phyloP scores from a whole-genome alignment of 2,113 vertebrate species.

The Solea solea region DNA sequence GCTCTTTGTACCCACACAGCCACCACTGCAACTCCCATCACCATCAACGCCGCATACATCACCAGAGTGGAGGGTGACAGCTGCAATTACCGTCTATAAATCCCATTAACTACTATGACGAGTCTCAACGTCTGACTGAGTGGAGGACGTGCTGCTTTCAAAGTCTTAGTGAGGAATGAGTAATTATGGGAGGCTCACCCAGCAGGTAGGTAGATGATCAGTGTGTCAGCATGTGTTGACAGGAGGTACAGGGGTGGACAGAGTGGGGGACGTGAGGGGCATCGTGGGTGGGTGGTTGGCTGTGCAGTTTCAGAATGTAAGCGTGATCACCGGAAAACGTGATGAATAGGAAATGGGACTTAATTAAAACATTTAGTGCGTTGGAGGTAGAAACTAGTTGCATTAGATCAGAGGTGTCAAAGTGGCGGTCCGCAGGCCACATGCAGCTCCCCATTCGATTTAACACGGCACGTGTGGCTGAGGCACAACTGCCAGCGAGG shows the following conservation, averaged over 20 bases:
- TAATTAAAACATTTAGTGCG: slow-evolving; percentile 47
- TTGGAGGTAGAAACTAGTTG: slow-evolving; percentile 33
- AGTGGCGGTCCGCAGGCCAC: too few species aligned
- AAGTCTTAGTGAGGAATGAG: slow-evolving; percentile 18
- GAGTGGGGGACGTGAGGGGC: slow-evolving; percentile 1
- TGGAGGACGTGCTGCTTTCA: background rate
- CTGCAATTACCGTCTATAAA: slow-evolving; percentile 40
- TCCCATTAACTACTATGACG: slow-evolving; percentile 29
- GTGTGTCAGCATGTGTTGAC: background rate
- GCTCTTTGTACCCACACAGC: slow-evolving; percentile 43
- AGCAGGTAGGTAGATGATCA: slow-evolving; percentile 3
- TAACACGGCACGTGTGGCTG: too few species aligned
- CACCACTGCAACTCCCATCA: slow-evolving; percentile 7
- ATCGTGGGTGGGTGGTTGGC: background rate
- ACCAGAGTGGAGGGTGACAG: slow-evolving; percentile 39
- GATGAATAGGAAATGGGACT: slow-evolving; percentile 20
- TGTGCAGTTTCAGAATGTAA: slow-evolving; percentile 6
- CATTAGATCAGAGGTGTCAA: too few species aligned
- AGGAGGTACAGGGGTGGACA: background rate
- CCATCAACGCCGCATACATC: slow-evolving; percentile 9
- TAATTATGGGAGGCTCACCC: slow-evolving; percentile 19
- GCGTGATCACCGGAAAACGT: background rate
- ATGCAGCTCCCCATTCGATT: too few species aligned
- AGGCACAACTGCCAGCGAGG: too few species aligned
- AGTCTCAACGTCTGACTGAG: slow-evolving; percentile 3